Evolutionary conservation across 2,113 vertebrate species (phyloP).

Genomic region (Solea senegalensis): DNA sequence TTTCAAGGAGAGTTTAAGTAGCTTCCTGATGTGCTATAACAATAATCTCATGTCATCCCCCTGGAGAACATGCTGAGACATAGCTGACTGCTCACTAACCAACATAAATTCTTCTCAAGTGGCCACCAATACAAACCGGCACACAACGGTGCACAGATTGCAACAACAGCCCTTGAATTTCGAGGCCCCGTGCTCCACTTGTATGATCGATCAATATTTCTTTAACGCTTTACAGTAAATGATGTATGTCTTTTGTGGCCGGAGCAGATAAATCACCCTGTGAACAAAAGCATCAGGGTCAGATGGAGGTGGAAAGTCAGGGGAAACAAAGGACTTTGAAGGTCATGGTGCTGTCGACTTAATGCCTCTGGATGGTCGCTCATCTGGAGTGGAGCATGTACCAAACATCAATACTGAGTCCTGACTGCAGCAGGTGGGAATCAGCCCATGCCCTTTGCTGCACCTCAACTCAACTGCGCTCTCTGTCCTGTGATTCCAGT

Average conservation of each 20-base stretch:
- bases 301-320: background rate
- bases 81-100: conserved; percentile 60
- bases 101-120: conserved; percentile 18
- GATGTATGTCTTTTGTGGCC: conserved; percentile 15
- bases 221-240: conserved; percentile 9
- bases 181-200: background rate
- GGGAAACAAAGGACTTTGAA: conserved; percentile 5
- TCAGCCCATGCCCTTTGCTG: background rate
- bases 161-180: conserved; percentile 21
- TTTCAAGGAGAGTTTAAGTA: conserved; percentile 69
- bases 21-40: conserved; percentile 64
- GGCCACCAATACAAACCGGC: conserved; percentile 21
- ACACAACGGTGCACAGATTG: background rate
- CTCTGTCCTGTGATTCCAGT: background rate
- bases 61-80: conserved; percentile 45
- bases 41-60: conserved; percentile 55
- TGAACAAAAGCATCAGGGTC: conserved; percentile 16
- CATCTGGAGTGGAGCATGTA: background rate
- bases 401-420: background rate
- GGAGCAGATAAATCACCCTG: conserved; percentile 36
- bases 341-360: background rate
- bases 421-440: background rate
- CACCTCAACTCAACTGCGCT: background rate
- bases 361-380: background rate
- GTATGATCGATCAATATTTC: conserved; percentile 35